These are phyloP conservation scores for Eumeta japonica DNA, from an alignment of 1,140 invertebrate genomes.

Conservation along the genomic window DNA sequence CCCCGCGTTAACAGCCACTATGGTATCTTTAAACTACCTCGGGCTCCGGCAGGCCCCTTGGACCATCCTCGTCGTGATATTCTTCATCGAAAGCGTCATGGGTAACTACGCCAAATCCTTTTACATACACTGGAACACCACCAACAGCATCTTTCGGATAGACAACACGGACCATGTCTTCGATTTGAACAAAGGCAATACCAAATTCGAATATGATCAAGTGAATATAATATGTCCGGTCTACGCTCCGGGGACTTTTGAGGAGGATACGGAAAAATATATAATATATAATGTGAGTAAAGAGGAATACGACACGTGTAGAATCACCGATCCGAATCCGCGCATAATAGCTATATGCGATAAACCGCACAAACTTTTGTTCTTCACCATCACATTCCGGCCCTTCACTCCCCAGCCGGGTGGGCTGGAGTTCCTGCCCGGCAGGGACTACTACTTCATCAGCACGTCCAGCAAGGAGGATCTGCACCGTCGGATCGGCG, in stretches of 20 bases:
- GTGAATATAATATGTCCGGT: conserved; percentile 94
- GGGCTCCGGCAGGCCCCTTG: conserved; percentile 46
- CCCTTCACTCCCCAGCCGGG: conserved; percentile 94
- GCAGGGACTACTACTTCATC: conserved; percentile 95
- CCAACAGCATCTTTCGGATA: conserved; percentile 90
- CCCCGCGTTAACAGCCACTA: conserved; percentile 23
- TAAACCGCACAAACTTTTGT: conserved; percentile 91
- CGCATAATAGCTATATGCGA: conserved; percentile 93
- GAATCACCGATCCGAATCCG: conserved; percentile 90
- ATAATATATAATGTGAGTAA: conserved; percentile 96
- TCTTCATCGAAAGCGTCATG: conserved; percentile 77
- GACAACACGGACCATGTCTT: conserved; percentile 97
- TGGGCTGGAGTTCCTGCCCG: conserved; percentile 89
- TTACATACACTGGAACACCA: conserved; percentile 84
- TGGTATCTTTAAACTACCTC: conserved; percentile 46
- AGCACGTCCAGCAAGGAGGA: conserved; percentile 90
- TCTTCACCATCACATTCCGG: conserved; percentile 94
- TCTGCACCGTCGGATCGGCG: conserved; percentile 84
- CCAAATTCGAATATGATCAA: conserved; percentile 91
- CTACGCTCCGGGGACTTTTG: conserved; percentile 81
- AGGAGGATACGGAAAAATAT: conserved; percentile 90
- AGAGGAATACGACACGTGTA: conserved; percentile 93
- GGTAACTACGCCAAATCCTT: conserved; percentile 80
- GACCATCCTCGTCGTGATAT: conserved; percentile 62
- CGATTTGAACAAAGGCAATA: conserved; percentile 92